A percentile compares a stretch with the other conserved stretches of the same genome.
Conservation (phyloP, 2,113 vertebrate species). For the Entelurus aequoreus region DNA sequence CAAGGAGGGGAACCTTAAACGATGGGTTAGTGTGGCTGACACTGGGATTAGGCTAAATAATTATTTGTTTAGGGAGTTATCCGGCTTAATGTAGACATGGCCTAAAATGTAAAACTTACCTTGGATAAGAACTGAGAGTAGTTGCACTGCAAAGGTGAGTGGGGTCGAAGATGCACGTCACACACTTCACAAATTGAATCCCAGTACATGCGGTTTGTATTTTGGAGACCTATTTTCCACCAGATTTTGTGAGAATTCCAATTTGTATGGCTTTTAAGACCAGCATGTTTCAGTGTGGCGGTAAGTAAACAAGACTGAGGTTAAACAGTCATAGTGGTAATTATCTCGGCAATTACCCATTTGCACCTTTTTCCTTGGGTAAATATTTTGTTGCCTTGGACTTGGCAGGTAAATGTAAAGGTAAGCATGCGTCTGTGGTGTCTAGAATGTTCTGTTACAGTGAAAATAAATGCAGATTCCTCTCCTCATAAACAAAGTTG, state of each 20-base stretch:
- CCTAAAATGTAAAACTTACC: no score
- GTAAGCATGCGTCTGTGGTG: slow-evolving; percentile 29
- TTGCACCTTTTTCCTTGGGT: slow-evolving; percentile 23
- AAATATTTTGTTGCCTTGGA: slow-evolving; percentile 34
- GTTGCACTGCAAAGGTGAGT: no score
- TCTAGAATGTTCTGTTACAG: slow-evolving; percentile 44
- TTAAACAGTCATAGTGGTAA: slow-evolving; percentile 7
- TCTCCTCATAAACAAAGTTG: slow-evolving; percentile 47
- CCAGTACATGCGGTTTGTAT: not conserved
- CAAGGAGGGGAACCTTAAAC: no score
- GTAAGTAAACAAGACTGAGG: slow-evolving; percentile 6
- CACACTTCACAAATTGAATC: no score
- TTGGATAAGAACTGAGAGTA: no score
- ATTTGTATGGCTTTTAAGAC: not conserved
- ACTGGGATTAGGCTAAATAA: no score
- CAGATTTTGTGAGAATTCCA: not conserved
- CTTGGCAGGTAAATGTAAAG: slow-evolving; percentile 40
- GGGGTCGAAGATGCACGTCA: no score
- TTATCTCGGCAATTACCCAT: slow-evolving; percentile 21
- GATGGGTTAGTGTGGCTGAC: no score
- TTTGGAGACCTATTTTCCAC: not conserved
- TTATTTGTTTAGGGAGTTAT: no score
- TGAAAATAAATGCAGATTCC: slow-evolving; percentile 33
- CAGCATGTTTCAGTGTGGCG: not conserved
- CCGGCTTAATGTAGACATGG: no score